Evolutionary conservation across 2,113 vertebrate species (phyloP).

Genomic region (Festucalex cinctus): DNA sequence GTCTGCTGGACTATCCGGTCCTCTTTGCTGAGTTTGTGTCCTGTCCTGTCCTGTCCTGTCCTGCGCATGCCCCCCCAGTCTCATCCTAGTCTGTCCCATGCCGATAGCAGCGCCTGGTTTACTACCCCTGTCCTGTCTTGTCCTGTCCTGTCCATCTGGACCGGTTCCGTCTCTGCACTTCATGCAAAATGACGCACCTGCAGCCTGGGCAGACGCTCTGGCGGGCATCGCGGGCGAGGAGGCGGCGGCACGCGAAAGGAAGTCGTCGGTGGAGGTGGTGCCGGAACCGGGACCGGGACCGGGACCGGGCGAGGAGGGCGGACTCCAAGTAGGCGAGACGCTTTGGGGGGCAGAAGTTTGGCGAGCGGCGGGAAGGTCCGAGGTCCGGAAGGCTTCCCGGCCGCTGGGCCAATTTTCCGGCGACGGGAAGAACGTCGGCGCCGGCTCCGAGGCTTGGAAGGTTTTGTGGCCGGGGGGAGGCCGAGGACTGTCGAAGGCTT

Average conservation of each 20-base stretch:
- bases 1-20: too few species aligned
- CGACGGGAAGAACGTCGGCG: too few species aligned
- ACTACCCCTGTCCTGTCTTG: neutral
- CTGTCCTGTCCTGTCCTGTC: too few species aligned
- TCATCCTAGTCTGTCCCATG: too few species aligned
- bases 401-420: neutral
- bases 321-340: neutral
- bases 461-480: neutral
- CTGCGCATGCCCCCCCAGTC: too few species aligned
- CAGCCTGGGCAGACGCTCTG: neutral
- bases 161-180: neutral
- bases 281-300: neutral
- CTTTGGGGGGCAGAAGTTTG: neutral
- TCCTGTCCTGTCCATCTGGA: too few species aligned
- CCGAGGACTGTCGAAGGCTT: constrained; percentile 33
- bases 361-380: neutral
- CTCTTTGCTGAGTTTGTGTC: too few species aligned
- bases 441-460: neutral
- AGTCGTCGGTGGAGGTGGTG: neutral
- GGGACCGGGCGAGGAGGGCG: neutral
- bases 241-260: neutral
- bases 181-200: neutral
- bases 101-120: too few species aligned
- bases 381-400: neutral
- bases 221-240: neutral